Conservation (phyloP, 2,113 vertebrate genomes). For the Ploceus nigricollis region DNA sequence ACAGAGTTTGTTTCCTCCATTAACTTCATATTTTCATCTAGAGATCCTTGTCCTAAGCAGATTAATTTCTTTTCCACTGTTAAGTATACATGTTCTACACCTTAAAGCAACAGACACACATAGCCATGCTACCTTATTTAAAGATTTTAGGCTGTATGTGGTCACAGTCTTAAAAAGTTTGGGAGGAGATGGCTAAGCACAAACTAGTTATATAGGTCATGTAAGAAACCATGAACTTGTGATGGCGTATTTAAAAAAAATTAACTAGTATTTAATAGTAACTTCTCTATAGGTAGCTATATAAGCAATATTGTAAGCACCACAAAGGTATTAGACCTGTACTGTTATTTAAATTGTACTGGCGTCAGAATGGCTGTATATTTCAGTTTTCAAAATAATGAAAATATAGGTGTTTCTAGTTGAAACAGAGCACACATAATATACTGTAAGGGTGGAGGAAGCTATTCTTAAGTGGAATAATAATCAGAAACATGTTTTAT, state of each 20-base stretch:
- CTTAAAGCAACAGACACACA: background rate
- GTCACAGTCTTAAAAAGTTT: background rate
- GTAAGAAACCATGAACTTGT: fast-evolving
- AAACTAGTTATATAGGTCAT: background rate
- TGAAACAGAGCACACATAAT: background rate
- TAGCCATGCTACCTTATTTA: background rate
- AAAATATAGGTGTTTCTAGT: background rate
- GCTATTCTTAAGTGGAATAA: background rate
- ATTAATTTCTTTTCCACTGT: background rate
- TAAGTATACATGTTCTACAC: background rate
- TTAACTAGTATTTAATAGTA: background rate
- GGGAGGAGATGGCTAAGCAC: background rate
- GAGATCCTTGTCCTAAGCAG: background rate
- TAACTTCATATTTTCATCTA: background rate
- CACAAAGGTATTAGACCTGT: background rate
- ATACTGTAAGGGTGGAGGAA: background rate
- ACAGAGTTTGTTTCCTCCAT: background rate
- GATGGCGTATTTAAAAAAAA: background rate
- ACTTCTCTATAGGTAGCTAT: background rate
- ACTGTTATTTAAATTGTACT: background rate
- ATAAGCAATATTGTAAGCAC: background rate
- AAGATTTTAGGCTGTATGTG: background rate
- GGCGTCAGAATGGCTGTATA: background rate
- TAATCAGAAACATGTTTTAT: background rate
- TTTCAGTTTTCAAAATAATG: background rate